Evolutionary conservation across 2,888 invertebrate species (phyloP), one percentile per base, ranked within the genome.

Genomic region (Nemoura dubitans): DNA sequence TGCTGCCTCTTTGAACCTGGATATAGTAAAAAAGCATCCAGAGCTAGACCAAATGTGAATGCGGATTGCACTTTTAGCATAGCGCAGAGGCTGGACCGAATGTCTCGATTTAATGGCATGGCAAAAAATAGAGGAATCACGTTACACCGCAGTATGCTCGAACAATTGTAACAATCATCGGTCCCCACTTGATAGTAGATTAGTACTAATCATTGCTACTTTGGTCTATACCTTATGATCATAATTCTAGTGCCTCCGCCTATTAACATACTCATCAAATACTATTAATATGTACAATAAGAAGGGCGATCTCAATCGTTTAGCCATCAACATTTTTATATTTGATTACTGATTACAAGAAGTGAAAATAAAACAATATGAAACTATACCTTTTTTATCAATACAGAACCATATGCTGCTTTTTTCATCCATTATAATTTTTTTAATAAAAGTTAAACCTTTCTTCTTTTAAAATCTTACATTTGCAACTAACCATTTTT

Each of bases 311-410:
- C 59, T 59, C 59, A 59, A 59, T 21, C 59, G 21, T 59, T 59
- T 59, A 59, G 59, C 59, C 59, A 21, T 59, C 59, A 59, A 59
- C 59, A 59, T 59, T 59, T 59, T 59, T 59, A 59, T 59, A 59
- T 81, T 29, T 30, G 21, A 29, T 29, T 81, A 81, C 27, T 59
- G 59, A 59, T 59, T 59, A 59, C 14, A 30, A 81, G 81, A 81
- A 81, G 81, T 81, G 28, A 81, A 81, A 81, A 81, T 30, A 81
- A 81, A 59, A 59, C 21, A 21, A 59, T 59, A 59, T 59, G 59
- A 59, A 59, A 59, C 59, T 59, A 59, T 59, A 59, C 21, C 10
- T 21, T 59, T 59, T 59, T 59, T 59, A 10, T 59, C 59, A 59
- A 59, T 59, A 59, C 59, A 59, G 59, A 21, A 59, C 59, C 59